phyloP scores from a whole-genome alignment of 2,797 vertebrate genomes.

The Toxotes lorentzi region DNA sequence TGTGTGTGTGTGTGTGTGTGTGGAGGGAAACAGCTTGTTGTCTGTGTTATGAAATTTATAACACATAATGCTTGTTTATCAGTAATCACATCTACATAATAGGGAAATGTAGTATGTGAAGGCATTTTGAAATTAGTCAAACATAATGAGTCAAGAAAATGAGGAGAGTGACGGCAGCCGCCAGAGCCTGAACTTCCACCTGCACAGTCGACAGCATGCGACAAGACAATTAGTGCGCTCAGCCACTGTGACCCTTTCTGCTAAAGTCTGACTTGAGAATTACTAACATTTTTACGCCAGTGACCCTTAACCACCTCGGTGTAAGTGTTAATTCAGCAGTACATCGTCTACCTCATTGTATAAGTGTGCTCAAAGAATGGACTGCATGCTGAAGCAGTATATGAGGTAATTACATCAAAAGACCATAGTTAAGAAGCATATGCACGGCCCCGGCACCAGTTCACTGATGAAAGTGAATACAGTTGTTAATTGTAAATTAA shows the following conservation, averaged over 20 bases:
- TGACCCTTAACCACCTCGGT: constrained; percentile 50
- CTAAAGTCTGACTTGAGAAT: constrained; percentile 56
- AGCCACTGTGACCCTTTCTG: constrained; percentile 55
- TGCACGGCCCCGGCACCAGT: neutral
- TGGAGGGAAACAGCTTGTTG: neutral
- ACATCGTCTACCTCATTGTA: constrained; percentile 35
- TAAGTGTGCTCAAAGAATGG: constrained; percentile 42
- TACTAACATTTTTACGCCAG: constrained; percentile 13
- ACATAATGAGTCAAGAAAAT: constrained; percentile 13
- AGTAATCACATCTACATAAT: neutral
- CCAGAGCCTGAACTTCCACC: constrained; percentile 10
- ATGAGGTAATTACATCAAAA: constrained; percentile 69
- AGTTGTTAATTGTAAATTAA: constrained; percentile 30
- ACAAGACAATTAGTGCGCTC: constrained; percentile 61
- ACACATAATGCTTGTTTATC: neutral
- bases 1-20: no score
- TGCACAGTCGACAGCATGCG: constrained; percentile 51
- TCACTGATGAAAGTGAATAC: constrained; percentile 27
- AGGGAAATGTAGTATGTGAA: neutral
- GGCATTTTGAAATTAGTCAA: neutral
- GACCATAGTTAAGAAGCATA: constrained; percentile 18
- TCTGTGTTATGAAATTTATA: neutral
- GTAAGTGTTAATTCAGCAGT: constrained; percentile 48
- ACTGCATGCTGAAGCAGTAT: constrained; percentile 55
- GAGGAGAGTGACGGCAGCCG: neutral